Evolutionary conservation across 2,797 vertebrate species (phyloP).

Genomic region (Odontamblyopus rebecca): DNA sequence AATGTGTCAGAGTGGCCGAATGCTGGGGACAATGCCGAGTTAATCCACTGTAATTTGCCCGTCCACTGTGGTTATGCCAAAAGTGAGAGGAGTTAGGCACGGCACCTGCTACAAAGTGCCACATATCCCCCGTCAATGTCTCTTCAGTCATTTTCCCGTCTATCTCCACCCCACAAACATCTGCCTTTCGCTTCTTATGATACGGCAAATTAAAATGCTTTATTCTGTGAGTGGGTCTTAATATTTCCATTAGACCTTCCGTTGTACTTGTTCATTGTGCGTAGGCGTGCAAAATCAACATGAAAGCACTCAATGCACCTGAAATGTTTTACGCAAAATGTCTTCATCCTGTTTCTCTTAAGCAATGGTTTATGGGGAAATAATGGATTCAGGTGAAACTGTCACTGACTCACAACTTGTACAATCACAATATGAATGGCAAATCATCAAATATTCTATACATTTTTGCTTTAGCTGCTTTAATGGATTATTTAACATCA

Average conservation of each 20-base stretch:
- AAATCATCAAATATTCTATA: no score
- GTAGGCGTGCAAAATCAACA: slow-evolving; percentile 35
- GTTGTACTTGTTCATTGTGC: slow-evolving; percentile 33
- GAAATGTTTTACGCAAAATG: slow-evolving; percentile 28
- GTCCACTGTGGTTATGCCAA: slow-evolving; percentile 36
- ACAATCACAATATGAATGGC: neutral
- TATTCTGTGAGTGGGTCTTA: slow-evolving; percentile 48
- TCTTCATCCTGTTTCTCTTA: neutral
- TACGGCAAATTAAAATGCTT: slow-evolving; percentile 39
- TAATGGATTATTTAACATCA: no score
- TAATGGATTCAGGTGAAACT: neutral
- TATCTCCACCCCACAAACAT: slow-evolving; percentile 10
- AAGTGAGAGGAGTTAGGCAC: slow-evolving; percentile 10
- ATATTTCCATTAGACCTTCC: slow-evolving; percentile 53
- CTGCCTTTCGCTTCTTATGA: slow-evolving; percentile 27
- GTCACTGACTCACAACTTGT: neutral
- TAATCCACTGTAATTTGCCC: slow-evolving; percentile 67
- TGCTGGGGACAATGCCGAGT: slow-evolving; percentile 53
- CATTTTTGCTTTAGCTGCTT: no score
- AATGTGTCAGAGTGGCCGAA: slow-evolving; percentile 59
- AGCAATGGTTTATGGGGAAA: neutral
- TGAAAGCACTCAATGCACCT: slow-evolving; percentile 30
- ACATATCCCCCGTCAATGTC: slow-evolving; percentile 10
- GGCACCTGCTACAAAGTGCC: slow-evolving; percentile 34
- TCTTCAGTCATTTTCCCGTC: slow-evolving; percentile 10